Conservation (phyloP, 2,888 invertebrate genomes). For the Tanypteryx hageni region DNA sequence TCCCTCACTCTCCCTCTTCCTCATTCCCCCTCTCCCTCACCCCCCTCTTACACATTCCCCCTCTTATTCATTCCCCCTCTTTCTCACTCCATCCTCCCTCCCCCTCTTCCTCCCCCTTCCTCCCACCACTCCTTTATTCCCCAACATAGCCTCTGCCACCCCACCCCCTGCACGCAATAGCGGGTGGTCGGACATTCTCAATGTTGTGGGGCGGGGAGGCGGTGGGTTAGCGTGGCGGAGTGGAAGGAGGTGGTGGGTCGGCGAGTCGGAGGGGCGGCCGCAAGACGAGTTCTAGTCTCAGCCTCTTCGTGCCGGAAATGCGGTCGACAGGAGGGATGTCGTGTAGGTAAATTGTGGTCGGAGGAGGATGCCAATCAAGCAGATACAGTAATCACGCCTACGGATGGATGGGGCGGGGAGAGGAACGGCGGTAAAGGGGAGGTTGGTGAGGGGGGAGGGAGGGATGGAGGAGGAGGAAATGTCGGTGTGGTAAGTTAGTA, state of each 20-base stretch:
- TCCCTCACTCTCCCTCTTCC: no score
- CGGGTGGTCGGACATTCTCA: conserved; percentile 27
- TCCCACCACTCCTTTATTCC: background rate
- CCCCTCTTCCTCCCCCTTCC: background rate
- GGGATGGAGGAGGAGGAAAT: background rate
- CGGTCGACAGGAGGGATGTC: conserved; percentile 47
- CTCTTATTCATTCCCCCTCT: no score
- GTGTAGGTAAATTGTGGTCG: conserved; percentile 63
- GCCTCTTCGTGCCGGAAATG: conserved; percentile 62
- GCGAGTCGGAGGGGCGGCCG: background rate
- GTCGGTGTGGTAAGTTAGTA: background rate
- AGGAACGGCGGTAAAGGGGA: background rate
- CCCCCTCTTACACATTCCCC: no score
- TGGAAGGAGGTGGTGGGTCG: background rate
- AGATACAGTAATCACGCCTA: conserved; percentile 59
- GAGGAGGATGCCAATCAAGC: conserved; percentile 61
- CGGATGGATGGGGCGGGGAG: background rate
- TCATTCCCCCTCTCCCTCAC: background rate
- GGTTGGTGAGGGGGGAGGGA: background rate
- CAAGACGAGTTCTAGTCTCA: conserved; percentile 49
- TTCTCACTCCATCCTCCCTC: background rate
- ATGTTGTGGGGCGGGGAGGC: background rate
- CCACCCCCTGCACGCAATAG: conserved; percentile 43
- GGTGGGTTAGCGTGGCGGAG: no score
- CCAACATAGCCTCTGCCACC: background rate